These are phyloP conservation scores for Heterochromis multidens DNA, from an alignment of 2,113 vertebrate genomes.

Conservation along the genomic window DNA sequence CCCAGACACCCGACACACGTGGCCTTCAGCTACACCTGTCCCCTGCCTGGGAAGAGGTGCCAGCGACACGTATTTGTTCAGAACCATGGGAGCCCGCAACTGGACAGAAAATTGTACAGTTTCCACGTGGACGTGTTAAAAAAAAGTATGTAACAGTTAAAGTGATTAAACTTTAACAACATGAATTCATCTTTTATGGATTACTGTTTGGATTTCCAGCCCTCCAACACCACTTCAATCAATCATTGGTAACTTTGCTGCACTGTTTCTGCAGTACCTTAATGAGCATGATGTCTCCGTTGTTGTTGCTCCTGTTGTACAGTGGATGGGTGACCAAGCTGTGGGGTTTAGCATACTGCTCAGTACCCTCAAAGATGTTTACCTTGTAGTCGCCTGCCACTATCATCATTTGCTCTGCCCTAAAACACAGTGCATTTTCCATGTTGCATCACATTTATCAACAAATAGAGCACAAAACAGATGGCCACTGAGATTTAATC, in stretches of 20 bases:
- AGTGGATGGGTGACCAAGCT: constrained; percentile 71
- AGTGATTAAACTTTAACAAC: not conserved
- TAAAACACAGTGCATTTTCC: constrained; percentile 28
- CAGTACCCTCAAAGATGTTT: constrained; percentile 72
- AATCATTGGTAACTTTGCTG: not conserved
- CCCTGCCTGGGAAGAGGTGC: constrained; percentile 73
- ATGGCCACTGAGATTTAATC: not conserved
- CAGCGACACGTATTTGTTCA: constrained; percentile 72
- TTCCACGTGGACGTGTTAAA: not conserved
- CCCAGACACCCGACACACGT: constrained; percentile 76
- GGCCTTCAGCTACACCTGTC: constrained; percentile 59
- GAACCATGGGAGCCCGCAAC: constrained; percentile 69
- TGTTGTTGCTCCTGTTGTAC: constrained; percentile 74
- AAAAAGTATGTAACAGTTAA: not conserved
- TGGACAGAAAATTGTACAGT: constrained; percentile 36
- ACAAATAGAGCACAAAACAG: not conserved
- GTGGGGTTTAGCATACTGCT: constrained; percentile 73
- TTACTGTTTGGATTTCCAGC: not conserved
- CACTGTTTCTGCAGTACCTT: constrained; percentile 64
- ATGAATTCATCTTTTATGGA: not conserved
- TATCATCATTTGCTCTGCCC: constrained; percentile 71
- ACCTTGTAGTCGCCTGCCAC: constrained; percentile 76
- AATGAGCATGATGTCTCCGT: constrained; percentile 81
- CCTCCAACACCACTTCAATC: not conserved
- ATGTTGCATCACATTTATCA: not conserved